These are phyloP conservation scores for Apus apus DNA, from an alignment of 2,113 vertebrate species.

Conservation along the genomic window DNA sequence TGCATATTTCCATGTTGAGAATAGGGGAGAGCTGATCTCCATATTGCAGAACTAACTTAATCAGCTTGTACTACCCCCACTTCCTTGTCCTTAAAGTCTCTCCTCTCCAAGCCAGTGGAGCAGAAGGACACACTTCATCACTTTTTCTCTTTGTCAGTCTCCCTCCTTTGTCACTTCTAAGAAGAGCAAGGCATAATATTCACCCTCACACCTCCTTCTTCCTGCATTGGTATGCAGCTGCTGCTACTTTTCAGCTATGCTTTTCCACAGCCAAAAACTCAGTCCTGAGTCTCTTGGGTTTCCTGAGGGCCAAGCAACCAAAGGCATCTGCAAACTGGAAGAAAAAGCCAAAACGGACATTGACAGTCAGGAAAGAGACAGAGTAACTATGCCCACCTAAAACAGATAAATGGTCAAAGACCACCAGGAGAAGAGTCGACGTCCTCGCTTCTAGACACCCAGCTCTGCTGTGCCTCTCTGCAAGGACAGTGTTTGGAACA, in stretches of 20 bases:
- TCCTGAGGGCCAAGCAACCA: not conserved
- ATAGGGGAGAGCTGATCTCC: not conserved
- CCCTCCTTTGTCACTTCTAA: not conserved
- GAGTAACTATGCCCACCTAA: not conserved
- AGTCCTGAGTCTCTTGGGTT: not conserved
- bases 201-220: not conserved
- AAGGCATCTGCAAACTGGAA: not conserved
- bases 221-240: not conserved
- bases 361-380: not conserved
- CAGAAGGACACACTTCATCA: not conserved
- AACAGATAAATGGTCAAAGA: not conserved
- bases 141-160: not conserved
- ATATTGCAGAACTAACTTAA: not conserved
- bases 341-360: not conserved
- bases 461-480: not conserved
- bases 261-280: not conserved
- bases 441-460: not conserved
- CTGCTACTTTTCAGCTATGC: not conserved
- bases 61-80: not conserved
- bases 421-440: not conserved
- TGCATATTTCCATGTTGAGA: not conserved
- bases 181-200: not conserved
- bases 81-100: not conserved
- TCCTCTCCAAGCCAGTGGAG: not conserved
- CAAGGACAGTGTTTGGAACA: not conserved